Base-by-base conservation (phyloP, 2,113 vertebrate genomes). In the Thamnaconus septentrionalis region DNA sequence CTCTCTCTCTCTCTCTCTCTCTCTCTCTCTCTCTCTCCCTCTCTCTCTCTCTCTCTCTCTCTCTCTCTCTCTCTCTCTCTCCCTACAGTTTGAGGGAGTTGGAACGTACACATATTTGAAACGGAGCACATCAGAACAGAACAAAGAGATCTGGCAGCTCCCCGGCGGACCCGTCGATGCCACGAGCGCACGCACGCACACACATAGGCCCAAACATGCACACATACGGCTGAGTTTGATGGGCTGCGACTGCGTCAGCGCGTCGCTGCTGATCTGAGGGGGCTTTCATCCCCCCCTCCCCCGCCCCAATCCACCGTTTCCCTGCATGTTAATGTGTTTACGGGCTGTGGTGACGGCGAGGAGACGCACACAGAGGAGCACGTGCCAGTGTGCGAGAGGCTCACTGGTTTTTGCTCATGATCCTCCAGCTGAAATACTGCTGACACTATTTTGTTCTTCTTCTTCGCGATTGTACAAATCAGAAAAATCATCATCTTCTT, bases 321-420 rank as follows among this genome's bases (percentile, higher is more conserved):
- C 39, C 71, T 75, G 81, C 80, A 85, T 78, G 77, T 70, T 80
- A 73, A 80, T 80, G 72, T 77, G 66, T 84, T 81, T 76, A 59
- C 64, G 69, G 50, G 11, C 4, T 31, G 5, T 61, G 10, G 53
- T 18, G 60, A 66, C 2, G 66, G 41, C 41, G 18, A 39, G n/a
- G 44, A 58, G 44, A 58, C 41, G 65, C 84, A 81, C 69, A 58
- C 64, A 76, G 78, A 55, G 7, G 45, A 3, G 55, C 82, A 75
- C 11, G 74, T 75, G 81, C 5, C 6, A 1, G 42, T 7, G 45
- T 57, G 53, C 49, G 64, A 74, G 47, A 41, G 66, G 67, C 75
- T 88, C 76, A 73, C 65, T 69, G 72, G 73, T 73, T 81, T 66
- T 31, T 60, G 69, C 84, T 89, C 68, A 82, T 88, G 81, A 85